phyloP scores from a whole-genome alignment of 2,888 invertebrate species.

The Aphodius granarius region DNA sequence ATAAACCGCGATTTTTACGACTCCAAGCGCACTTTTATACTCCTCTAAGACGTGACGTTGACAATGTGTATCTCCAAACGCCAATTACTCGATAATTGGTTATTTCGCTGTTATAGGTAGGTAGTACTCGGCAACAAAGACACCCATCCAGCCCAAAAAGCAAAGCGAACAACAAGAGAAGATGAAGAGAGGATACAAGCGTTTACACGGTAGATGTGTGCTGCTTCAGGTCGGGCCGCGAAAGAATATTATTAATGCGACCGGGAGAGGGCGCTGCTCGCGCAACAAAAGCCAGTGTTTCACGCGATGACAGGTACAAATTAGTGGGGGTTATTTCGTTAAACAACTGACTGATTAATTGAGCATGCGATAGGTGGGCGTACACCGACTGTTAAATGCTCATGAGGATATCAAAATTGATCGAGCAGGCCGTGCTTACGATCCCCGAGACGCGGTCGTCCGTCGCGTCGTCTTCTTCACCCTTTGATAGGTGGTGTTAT shows the following conservation, averaged over 20 bases:
- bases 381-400: background rate
- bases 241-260: background rate
- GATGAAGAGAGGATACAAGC: background rate
- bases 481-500: background rate
- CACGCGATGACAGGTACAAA: slow-evolving; percentile 30
- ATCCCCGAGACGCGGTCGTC: background rate
- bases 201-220: background rate
- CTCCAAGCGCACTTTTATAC: too few relatives aligned
- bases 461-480: background rate
- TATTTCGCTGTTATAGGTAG: background rate
- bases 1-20: too few relatives aligned
- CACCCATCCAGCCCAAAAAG: too few relatives aligned
- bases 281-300: background rate
- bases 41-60: background rate
- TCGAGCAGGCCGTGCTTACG: background rate
- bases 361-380: slow-evolving; percentile 25
- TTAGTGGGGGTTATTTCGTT: slow-evolving; percentile 25
- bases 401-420: background rate
- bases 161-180: background rate
- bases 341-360: slow-evolving; percentile 30
- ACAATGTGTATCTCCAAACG: background rate
- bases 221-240: background rate
- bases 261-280: background rate
- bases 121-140: background rate
- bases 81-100: background rate